These are phyloP conservation scores for Maniola jurtina DNA, from an alignment of 1,140 invertebrate species.

Conservation along the genomic window DNA sequence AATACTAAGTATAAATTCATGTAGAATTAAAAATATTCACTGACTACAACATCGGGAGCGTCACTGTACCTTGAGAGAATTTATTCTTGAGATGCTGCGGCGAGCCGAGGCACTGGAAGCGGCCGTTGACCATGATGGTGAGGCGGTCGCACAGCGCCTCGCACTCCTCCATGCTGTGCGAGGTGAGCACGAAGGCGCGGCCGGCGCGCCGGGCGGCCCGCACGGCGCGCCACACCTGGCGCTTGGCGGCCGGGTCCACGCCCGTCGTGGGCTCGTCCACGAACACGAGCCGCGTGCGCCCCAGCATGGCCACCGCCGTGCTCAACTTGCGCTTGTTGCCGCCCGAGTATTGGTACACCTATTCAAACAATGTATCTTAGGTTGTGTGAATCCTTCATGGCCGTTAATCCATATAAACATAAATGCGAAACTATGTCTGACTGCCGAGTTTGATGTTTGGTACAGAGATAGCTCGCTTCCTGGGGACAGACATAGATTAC, in stretches of 20 bases:
- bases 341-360: slow-evolving; percentile 86
- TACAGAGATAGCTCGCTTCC: too few relatives aligned
- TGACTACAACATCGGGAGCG: neutral
- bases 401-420: too few relatives aligned
- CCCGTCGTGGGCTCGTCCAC: slow-evolving; percentile 92
- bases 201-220: slow-evolving; percentile 80
- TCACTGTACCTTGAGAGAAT: slow-evolving; percentile 79
- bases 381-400: too few relatives aligned
- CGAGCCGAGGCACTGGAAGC: slow-evolving; percentile 85
- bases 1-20: too few relatives aligned
- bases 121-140: slow-evolving; percentile 93
- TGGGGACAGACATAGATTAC: too few relatives aligned
- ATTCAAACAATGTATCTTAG: too few relatives aligned
- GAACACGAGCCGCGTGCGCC: slow-evolving; percentile 91
- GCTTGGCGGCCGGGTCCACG: slow-evolving; percentile 90
- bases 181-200: slow-evolving; percentile 87
- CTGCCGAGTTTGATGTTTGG: too few relatives aligned
- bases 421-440: too few relatives aligned
- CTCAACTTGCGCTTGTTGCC: slow-evolving; percentile 97
- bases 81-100: slow-evolving; percentile 85
- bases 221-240: slow-evolving; percentile 89
- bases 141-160: slow-evolving; percentile 92
- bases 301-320: slow-evolving; percentile 94
- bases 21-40: too few relatives aligned
- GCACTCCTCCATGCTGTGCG: slow-evolving; percentile 93